Evolutionary conservation across 2,797 vertebrate genomes (phyloP), one percentile per base, ranked within the genome.

Genomic region (Sebastiscus tertius): DNA sequence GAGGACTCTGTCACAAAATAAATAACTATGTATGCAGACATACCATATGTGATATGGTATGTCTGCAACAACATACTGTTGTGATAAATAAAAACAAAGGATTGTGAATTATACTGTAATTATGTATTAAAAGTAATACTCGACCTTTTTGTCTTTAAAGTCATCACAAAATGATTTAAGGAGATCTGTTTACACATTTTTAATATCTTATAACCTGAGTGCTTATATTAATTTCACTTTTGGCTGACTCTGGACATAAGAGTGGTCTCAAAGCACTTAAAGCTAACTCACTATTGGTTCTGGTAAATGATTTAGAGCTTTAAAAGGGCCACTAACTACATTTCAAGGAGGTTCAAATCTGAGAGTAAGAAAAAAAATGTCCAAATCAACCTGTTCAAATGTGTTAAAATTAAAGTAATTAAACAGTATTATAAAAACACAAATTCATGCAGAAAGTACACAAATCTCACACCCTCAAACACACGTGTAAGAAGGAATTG

Each of bases 291-390:
- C 69, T 89, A 86, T 65, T 94, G 91, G 86, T 84, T 90, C 77
- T 88, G 70, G 62, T 93, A 88, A 95, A 95, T 92, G 91, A 94
- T 92, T 94, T 78, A 94, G 42, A 75, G 84, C 82, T 84, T 79
- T 60, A 87, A 90, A 83, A 80, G 42, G 83, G 80, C 80, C 80
- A 80, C 90, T 88, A 91, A 89, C 81, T 83, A 75, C 80, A 88
- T 89, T 92, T 88, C 68, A 85, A 78, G 42, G 8, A 79, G 78
- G 52, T 75, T 88, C 83, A 92, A 89, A 90, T 91, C 31, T 61
- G 39, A 58, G 22, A 18, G 46, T n/a, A 18, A 66, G 91, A 97
- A 9, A 12, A 2, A 29, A 56, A 33, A 42, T 33, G 5, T 56
- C 9, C 6, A 46, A 62, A 68, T 71, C 1, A 11, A 62, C 18